A percentile compares a stretch with the other conserved stretches of the same genome.
Evolutionary conservation across 30 jellyfish, hydroid and myxozoan genomes (phyloP).

Genomic region (Clytia hemisphaerica): DNA sequence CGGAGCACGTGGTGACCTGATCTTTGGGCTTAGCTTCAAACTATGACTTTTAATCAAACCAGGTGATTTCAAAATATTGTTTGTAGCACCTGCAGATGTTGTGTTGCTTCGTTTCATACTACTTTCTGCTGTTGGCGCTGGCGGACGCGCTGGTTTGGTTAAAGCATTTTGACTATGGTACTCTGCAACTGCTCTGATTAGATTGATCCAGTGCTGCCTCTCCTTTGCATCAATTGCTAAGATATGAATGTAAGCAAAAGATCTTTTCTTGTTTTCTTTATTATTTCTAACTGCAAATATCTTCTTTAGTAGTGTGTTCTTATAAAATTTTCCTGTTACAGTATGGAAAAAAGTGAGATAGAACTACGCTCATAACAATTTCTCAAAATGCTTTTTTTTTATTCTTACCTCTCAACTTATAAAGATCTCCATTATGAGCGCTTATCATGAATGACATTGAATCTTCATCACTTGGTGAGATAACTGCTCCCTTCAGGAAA

Average conservation of each 20-base stretch:
- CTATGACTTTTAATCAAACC: neutral
- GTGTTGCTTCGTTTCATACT: constrained; percentile 40
- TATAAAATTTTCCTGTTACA: too few relatives aligned
- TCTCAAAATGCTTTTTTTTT: too few relatives aligned
- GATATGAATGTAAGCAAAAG: neutral
- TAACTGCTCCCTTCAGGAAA: constrained; percentile 82
- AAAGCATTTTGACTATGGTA: constrained; percentile 55
- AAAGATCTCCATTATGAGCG: constrained; percentile 85
- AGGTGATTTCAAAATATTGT: neutral
- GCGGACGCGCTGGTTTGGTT: constrained; percentile 7
- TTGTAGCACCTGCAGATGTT: neutral
- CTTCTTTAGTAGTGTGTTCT: too few relatives aligned
- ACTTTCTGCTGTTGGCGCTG: neutral
- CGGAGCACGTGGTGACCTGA: too few relatives aligned
- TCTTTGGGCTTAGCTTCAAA: constrained; percentile 1
- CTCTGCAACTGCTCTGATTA: constrained; percentile 96
- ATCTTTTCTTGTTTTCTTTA: too few relatives aligned
- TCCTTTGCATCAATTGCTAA: constrained; percentile 85
- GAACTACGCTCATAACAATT: too few relatives aligned
- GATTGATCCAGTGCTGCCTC: constrained; percentile 93
- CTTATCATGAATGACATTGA: constrained; percentile 66
- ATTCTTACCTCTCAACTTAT: constrained; percentile 73
- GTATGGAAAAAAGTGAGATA: too few relatives aligned
- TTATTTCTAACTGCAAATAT: too few relatives aligned
- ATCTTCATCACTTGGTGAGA: constrained; percentile 98